Evolutionary conservation across 2,888 invertebrate genomes (phyloP).

Genomic region (Drosophila hawaiiensis): DNA sequence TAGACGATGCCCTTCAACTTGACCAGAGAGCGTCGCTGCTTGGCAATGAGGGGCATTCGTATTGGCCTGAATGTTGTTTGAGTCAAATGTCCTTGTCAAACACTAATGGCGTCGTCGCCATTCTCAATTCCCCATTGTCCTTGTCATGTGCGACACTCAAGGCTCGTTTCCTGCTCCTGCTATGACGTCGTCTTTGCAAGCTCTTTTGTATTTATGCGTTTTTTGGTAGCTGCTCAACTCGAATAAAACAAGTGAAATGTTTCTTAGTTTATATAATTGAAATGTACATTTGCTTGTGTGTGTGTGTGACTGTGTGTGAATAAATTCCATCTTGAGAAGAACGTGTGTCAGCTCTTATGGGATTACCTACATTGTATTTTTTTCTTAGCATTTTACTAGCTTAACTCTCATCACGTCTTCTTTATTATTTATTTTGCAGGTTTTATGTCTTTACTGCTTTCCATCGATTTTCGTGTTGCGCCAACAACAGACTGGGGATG

Average conservation of each 20-base stretch:
- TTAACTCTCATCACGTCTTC: conserved; percentile 27
- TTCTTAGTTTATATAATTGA: conserved; percentile 61
- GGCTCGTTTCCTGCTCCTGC: conserved; percentile 55
- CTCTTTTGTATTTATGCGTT: conserved; percentile 41
- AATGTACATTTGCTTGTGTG: conserved; percentile 37
- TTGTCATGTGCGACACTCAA: conserved; percentile 59
- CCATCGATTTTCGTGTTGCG: conserved; percentile 78
- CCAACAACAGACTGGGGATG: conserved; percentile 84
- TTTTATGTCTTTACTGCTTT: conserved; percentile 74
- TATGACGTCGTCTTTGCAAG: conserved; percentile 22
- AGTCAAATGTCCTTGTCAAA: conserved; percentile 72
- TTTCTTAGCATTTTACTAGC: not conserved
- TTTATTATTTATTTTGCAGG: conserved; percentile 65
- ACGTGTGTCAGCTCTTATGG: conserved; percentile 24
- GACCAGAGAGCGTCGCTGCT: conserved; percentile 41
- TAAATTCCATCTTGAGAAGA: conserved; percentile 19
- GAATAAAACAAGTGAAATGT: conserved; percentile 53
- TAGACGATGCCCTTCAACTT: conserved; percentile 66
- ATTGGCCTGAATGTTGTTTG: conserved; percentile 45
- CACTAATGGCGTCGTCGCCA: conserved; percentile 73
- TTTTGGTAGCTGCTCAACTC: conserved; percentile 49
- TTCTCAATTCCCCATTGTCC: conserved; percentile 55
- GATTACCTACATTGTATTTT: conserved; percentile 12
- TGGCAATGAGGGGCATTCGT: conserved; percentile 4
- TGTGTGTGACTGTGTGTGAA: not conserved